Base-by-base conservation (phyloP, 2,113 vertebrate genomes). In the Tragulus kanchil region DNA sequence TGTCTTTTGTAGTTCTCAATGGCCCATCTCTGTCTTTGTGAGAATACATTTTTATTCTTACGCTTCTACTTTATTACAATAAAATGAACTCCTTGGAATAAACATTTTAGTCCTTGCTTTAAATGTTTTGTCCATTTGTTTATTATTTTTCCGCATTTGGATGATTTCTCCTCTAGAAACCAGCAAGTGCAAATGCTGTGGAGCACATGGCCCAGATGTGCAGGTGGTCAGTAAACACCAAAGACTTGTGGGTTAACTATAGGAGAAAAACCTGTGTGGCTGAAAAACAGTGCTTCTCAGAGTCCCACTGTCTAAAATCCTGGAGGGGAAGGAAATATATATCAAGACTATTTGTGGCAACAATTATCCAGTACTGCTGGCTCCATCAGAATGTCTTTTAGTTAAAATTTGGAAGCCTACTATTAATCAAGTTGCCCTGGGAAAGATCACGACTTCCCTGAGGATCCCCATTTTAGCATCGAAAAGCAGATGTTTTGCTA, bases 391-490 rank as follows among this genome's bases (percentile, higher is more conserved):
- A 94, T 89, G 92, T 73, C 87, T 90, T 95, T 85, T 95, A 95
- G 82, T 52, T 96, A 85, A 97, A 96, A 86, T 95, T 50, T 94
- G 85, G 96, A 97, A 97, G 93, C 93, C 93, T 96, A 75, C 90
- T 97, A 96, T 97, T 97, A 98, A 97, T 97, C 97, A 97, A 89
- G 65, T 94, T 97, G 97, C 97, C 94, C 89, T 97, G 95, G 97
- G 94, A 94, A 97, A 96, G 95, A 97, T 89, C 97, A 96, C 65
- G 54, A 31, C 95, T 97, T 97, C 90, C 95, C 94, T 89, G 48
- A 90, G 96, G 95, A 83, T 95, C 90, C 97, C 14, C 16, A 90
- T 97, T 97, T 97, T 93, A 97, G 97, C 88, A 95, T 85, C 94
- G 36, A 92, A 98, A 97, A 86, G 56, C 98, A 97, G 97, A 97